Percentiles rank a stretch among this genome's conserved stretches.
phyloP scores from a whole-genome alignment of 2,797 vertebrate genomes.

The Dallia pectoralis region DNA sequence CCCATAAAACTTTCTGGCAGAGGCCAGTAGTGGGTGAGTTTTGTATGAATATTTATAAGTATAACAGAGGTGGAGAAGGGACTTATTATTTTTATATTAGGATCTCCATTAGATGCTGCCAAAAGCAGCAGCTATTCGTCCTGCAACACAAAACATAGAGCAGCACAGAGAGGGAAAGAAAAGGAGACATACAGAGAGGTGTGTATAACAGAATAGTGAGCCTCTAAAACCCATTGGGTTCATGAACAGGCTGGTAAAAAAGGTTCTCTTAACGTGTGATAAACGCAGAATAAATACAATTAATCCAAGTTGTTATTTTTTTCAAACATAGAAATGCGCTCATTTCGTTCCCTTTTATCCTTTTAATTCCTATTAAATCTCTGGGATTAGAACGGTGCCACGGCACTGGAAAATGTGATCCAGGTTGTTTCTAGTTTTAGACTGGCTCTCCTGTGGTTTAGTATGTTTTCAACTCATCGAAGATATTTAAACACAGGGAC shows the following conservation, averaged over 20 bases:
- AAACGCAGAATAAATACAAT: slow-evolving; percentile 64
- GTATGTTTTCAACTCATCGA: no score
- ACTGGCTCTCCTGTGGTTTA: no score
- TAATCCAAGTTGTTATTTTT: slow-evolving; percentile 55
- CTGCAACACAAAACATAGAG: no score
- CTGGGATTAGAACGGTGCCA: no score
- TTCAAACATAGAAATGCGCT: not conserved
- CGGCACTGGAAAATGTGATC: no score
- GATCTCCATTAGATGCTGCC: no score
- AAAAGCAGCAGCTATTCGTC: no score
- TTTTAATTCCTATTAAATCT: no score
- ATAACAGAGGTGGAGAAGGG: not conserved
- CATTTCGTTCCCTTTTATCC: not conserved
- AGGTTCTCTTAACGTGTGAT: slow-evolving; percentile 77
- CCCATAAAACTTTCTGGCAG: not conserved
- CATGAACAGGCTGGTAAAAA: slow-evolving; percentile 30
- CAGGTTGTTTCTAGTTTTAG: no score
- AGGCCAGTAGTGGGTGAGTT: slow-evolving; percentile 17
- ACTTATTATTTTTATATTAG: no score
- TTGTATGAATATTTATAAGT: slow-evolving; percentile 24
- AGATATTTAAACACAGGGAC: no score
- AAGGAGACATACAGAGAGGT: slow-evolving; percentile 17
- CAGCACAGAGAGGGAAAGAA: not conserved
- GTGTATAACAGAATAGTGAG: not conserved
- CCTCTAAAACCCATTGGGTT: slow-evolving; percentile 15